These are phyloP conservation scores for Hypsibius dujardini DNA, from an alignment of 1,140 invertebrate genomes.

Conservation along the genomic window DNA sequence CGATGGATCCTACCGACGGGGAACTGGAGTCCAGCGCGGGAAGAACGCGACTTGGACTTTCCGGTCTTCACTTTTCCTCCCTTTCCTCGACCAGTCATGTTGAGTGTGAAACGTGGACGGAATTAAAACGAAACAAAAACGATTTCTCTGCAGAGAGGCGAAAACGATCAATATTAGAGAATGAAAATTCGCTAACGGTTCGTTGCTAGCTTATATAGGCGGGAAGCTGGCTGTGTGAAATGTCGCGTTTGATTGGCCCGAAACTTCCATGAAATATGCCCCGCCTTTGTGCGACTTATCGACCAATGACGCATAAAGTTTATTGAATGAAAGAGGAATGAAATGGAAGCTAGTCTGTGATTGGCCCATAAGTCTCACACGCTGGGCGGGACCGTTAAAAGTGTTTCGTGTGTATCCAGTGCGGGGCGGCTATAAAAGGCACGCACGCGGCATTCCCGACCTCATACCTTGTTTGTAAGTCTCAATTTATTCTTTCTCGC, in stretches of 20 bases:
- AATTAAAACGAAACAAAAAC: constrained; percentile 21
- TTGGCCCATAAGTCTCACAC: neutral
- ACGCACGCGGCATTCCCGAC: neutral
- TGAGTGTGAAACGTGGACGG: constrained; percentile 22
- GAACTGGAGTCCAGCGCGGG: constrained; percentile 35
- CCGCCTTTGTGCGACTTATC: neutral
- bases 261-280: constrained; percentile 6
- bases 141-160: constrained; percentile 24
- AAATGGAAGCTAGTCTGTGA: neutral
- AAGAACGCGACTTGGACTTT: constrained; percentile 29
- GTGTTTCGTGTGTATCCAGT: neutral
- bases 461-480: neutral
- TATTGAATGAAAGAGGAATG: too few species aligned
- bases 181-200: neutral
- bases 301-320: too few species aligned
- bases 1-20: constrained; percentile 36
- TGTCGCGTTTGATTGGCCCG: neutral
- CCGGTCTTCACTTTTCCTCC: constrained; percentile 26
- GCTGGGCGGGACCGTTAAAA: too few species aligned
- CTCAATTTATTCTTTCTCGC: neutral
- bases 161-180: constrained; percentile 23
- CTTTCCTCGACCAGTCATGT: constrained; percentile 28
- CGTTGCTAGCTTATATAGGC: neutral
- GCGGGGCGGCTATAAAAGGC: constrained; percentile 14
- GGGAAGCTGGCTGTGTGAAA: neutral